These are phyloP conservation scores for Neuroterus valhalla DNA, from an alignment of 1,140 invertebrate species.

Conservation along the genomic window DNA sequence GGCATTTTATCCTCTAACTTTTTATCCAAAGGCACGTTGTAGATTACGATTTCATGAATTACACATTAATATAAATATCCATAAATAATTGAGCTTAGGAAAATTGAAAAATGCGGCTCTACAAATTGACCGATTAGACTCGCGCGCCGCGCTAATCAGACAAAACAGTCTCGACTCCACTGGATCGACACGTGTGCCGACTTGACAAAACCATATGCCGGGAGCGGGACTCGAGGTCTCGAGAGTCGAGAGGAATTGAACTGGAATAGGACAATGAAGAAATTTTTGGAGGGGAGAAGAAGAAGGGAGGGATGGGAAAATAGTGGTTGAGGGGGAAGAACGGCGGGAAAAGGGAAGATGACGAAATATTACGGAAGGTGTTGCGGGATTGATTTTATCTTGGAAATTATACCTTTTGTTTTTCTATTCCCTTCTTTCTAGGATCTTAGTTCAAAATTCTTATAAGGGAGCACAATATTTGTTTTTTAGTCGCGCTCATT, in stretches of 20 bases:
- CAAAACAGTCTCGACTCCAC: too few relatives aligned
- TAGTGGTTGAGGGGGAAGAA: background rate
- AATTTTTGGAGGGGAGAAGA: background rate
- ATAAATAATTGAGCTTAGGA: too few relatives aligned
- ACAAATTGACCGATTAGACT: too few relatives aligned
- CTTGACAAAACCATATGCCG: too few relatives aligned
- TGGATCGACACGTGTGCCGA: too few relatives aligned
- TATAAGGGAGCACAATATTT: background rate
- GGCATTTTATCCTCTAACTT: constrained; percentile 60
- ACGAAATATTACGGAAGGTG: background rate
- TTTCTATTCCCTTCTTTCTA: too few relatives aligned
- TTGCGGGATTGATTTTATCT: background rate
- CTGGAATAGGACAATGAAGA: background rate
- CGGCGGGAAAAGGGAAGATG: background rate
- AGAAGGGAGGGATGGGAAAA: background rate
- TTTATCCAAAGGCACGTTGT: constrained; percentile 28
- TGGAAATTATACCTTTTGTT: background rate
- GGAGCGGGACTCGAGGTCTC: too few relatives aligned
- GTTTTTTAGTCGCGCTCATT: constrained; percentile 2
- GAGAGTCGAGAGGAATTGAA: background rate
- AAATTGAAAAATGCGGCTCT: too few relatives aligned
- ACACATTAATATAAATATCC: background rate
- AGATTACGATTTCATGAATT: background rate
- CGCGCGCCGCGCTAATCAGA: too few relatives aligned
- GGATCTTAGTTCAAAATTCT: background rate